Evolutionary conservation across 53 echinoderm and acorn worm species (phyloP).

Genomic region (Henricia sp.): DNA sequence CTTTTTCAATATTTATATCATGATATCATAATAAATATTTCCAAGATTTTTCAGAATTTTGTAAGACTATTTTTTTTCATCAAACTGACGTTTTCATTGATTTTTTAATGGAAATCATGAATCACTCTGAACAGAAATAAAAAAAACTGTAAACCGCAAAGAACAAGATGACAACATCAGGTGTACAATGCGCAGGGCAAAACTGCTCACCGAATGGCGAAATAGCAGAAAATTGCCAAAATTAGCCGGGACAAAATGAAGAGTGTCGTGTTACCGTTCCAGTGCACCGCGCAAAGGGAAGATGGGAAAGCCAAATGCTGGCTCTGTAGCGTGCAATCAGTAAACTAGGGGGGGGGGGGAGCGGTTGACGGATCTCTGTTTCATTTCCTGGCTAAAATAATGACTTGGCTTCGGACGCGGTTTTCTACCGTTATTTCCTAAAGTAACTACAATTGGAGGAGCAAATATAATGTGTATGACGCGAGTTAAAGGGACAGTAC

Average conservation of each 20-base stretch:
- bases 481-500: no score
- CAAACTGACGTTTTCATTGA: no score
- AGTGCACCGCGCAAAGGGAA: conserved; percentile 40
- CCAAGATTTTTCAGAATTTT: no score
- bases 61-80: no score
- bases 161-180: background rate
- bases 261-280: conserved; percentile 54
- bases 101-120: no score
- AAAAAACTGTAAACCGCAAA: no score
- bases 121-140: no score
- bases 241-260: conserved; percentile 61
- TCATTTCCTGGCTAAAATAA: conserved; percentile 63
- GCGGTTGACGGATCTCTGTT: background rate
- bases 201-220: conserved; percentile 28
- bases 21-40: no score
- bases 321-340: conserved; percentile 50
- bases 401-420: conserved; percentile 21
- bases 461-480: conserved; percentile 15
- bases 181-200: conserved; percentile 31
- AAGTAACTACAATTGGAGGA: background rate
- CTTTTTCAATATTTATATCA: no score
- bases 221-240: conserved; percentile 65
- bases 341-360: background rate
- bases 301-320: conserved; percentile 51
- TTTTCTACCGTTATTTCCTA: conserved; percentile 28